A percentile compares a stretch with the other conserved stretches of the same genome.
These are phyloP conservation scores for Myotis lucifugus DNA, from an alignment of 2,113 vertebrate species.

Conservation along the genomic window DNA sequence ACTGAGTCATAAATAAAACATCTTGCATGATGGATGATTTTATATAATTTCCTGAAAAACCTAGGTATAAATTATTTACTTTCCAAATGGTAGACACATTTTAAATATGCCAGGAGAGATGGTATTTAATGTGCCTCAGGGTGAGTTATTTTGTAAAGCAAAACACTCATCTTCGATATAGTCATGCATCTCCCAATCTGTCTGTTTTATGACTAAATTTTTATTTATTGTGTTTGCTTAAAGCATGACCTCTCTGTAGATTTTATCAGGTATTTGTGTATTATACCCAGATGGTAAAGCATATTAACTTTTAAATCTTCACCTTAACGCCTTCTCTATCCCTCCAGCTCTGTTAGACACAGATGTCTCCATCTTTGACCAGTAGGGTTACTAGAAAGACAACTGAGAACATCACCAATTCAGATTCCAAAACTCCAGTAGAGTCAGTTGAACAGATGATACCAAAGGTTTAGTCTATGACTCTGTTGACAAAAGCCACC, in stretches of 20 bases:
- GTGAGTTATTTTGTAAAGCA: background rate
- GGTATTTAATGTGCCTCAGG: background rate
- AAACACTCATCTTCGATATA: background rate
- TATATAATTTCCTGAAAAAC: slow-evolving; percentile 24
- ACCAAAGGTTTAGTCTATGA: background rate
- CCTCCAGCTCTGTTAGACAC: background rate
- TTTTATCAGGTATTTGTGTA: background rate
- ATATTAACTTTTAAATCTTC: background rate
- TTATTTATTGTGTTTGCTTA: background rate
- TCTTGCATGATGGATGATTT: background rate
- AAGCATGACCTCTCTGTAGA: background rate
- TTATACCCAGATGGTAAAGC: background rate
- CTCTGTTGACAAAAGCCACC: slow-evolving; percentile 5
- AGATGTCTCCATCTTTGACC: background rate
- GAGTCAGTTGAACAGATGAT: background rate
- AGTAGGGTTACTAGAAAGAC: background rate
- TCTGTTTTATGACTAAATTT: background rate
- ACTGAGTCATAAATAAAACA: background rate
- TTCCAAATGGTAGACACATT: background rate
- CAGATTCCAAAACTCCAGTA: background rate
- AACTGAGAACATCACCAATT: background rate
- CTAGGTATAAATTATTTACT: background rate
- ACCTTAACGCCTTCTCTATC: background rate
- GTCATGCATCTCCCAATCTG: background rate
- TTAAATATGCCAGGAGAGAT: background rate